These are phyloP conservation scores for Anoplolepis gracilipes DNA, from an alignment of 1,140 invertebrate species.

Conservation along the genomic window DNA sequence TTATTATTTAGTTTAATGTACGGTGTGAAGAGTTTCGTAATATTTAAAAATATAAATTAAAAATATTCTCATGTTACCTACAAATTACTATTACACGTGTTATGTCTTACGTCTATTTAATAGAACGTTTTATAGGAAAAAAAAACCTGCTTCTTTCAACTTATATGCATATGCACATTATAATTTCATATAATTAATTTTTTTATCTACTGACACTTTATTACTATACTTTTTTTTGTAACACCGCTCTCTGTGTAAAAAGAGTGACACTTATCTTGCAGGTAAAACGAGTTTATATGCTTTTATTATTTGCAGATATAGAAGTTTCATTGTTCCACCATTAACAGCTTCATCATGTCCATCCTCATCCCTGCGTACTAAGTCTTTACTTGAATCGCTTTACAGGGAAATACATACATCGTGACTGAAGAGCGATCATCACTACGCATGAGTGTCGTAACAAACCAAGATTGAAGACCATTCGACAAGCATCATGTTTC, in stretches of 20 bases:
- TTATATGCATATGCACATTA: neutral
- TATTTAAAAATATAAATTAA: too few relatives aligned
- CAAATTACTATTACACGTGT: neutral
- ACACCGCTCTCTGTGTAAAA: conserved; percentile 30
- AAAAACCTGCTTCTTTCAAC: neutral
- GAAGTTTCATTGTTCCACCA: conserved; percentile 84
- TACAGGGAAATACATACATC: conserved; percentile 78
- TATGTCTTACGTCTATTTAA: neutral
- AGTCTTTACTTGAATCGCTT: conserved; percentile 85
- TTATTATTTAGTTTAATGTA: too few relatives aligned
- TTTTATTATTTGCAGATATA: conserved; percentile 81
- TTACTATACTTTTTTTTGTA: neutral
- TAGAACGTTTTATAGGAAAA: neutral
- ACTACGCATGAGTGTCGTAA: conserved; percentile 74
- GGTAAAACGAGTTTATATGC: conserved; percentile 50
- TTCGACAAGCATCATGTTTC: conserved; percentile 84
- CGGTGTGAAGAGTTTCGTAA: neutral
- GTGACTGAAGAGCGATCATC: conserved; percentile 72
- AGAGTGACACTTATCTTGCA: conserved; percentile 51
- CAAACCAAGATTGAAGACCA: conserved; percentile 74
- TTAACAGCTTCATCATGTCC: conserved; percentile 77
- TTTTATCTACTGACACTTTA: neutral
- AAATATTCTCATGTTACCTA: neutral
- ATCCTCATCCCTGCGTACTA: conserved; percentile 81
- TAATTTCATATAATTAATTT: conserved; percentile 12